Evolutionary conservation across 2,113 vertebrate genomes (phyloP).

Genomic region (Aythya baeri): DNA sequence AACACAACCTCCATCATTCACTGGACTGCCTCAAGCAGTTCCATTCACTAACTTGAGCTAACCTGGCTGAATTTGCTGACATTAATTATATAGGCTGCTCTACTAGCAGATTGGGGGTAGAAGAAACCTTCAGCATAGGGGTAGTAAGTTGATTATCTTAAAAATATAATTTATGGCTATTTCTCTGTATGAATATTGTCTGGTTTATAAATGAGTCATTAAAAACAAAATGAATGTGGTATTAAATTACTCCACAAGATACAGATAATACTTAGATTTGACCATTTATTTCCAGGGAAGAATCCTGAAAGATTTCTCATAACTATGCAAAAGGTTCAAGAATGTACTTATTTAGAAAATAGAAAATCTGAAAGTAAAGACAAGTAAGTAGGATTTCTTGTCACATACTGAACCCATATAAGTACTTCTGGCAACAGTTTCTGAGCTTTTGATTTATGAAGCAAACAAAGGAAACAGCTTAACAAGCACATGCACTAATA

Average conservation of each 20-base stretch:
- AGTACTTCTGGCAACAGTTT: background rate
- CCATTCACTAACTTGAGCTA: background rate
- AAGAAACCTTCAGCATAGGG: background rate
- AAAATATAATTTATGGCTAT: background rate
- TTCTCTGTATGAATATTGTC: background rate
- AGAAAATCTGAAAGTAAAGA: background rate
- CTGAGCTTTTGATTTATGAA: background rate
- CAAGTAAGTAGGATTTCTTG: background rate
- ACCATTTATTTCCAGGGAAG: background rate
- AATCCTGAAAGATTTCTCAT: background rate
- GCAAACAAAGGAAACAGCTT: background rate
- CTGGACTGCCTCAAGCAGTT: background rate
- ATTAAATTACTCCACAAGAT: background rate
- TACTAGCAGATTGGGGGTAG: background rate
- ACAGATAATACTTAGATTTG: background rate
- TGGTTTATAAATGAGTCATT: background rate
- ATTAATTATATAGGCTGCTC: background rate
- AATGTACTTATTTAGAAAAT: background rate
- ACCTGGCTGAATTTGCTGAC: background rate
- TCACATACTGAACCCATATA: background rate
- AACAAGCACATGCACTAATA: conserved; percentile 13
- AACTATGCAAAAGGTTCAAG: background rate
- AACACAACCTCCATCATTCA: background rate
- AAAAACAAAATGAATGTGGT: background rate
- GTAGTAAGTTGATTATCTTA: background rate